These are phyloP conservation scores for Microcebus murinus DNA, from an alignment of 2,113 vertebrate genomes.

Conservation along the genomic window DNA sequence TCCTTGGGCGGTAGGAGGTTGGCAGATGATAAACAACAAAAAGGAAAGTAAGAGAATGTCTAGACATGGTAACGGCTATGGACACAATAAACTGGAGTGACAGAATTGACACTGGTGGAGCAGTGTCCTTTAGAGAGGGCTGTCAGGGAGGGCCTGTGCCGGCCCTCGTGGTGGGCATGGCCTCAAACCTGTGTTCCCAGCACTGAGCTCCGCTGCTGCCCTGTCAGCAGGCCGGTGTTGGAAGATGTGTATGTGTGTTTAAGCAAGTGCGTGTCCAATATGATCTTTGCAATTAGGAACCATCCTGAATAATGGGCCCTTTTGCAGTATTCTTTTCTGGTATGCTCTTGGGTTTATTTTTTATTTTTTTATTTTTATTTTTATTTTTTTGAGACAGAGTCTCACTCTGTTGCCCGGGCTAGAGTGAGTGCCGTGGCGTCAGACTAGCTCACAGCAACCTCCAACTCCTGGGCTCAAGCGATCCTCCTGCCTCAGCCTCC, in stretches of 20 bases:
- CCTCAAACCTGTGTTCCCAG: background rate
- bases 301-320: background rate
- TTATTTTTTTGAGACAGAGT: no score
- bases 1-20: background rate
- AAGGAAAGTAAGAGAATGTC: background rate
- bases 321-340: background rate
- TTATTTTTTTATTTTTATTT: no score
- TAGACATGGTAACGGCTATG: background rate
- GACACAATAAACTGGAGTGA: background rate
- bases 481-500: no score
- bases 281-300: background rate
- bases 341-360: background rate
- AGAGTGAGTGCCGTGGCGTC: no score
- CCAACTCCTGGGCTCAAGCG: no score
- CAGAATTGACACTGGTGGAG: background rate
- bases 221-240: rapidly evolving
- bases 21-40: background rate
- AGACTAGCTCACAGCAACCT: no score
- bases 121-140: rapidly evolving
- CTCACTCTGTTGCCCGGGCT: no score
- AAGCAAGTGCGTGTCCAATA: background rate
- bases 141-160: background rate
- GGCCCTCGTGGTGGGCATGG: rapidly evolving
- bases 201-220: background rate
- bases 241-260: background rate